Conservation (phyloP, 1,140 invertebrate genomes). For the Temnothorax longispinosus region DNA sequence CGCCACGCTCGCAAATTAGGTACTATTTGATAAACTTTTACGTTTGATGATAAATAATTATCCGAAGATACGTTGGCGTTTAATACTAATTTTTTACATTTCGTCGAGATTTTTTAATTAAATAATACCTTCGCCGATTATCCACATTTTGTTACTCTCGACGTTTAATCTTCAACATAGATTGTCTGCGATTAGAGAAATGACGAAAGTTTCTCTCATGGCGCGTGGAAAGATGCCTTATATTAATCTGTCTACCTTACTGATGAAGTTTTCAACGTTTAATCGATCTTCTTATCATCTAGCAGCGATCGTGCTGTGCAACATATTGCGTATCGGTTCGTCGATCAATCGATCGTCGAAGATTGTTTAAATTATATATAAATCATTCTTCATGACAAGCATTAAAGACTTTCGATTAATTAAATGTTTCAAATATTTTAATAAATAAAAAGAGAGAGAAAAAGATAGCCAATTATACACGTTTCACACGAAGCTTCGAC, state of each 20-base stretch:
- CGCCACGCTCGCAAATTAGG: background rate
- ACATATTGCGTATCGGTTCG: slow-evolving; percentile 10
- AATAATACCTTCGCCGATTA: slow-evolving; percentile 2
- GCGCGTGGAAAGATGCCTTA: slow-evolving; percentile 40
- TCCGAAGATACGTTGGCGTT: background rate
- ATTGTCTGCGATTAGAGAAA: slow-evolving; percentile 18
- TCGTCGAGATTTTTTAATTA: background rate
- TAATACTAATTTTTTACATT: background rate
- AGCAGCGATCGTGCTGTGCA: slow-evolving; percentile 33
- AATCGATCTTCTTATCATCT: slow-evolving; percentile 47
- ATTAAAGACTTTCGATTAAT: background rate
- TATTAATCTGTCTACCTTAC: slow-evolving; percentile 57
- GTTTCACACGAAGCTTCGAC: background rate
- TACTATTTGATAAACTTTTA: background rate
- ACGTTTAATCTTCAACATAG: background rate
- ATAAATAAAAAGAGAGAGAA: too few species aligned
- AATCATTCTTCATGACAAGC: background rate
- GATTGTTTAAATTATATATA: background rate
- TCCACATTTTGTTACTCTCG: background rate
- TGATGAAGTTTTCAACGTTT: slow-evolving; percentile 51
- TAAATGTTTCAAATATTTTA: background rate
- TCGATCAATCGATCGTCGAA: slow-evolving; percentile 38
- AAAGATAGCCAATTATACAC: background rate
- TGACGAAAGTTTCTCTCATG: slow-evolving; percentile 25
- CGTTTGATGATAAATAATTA: background rate